Evolutionary conservation across 2,888 invertebrate species (phyloP), one percentile per base, ranked within the genome.

Genomic region (Meteorus cinctellus): DNA sequence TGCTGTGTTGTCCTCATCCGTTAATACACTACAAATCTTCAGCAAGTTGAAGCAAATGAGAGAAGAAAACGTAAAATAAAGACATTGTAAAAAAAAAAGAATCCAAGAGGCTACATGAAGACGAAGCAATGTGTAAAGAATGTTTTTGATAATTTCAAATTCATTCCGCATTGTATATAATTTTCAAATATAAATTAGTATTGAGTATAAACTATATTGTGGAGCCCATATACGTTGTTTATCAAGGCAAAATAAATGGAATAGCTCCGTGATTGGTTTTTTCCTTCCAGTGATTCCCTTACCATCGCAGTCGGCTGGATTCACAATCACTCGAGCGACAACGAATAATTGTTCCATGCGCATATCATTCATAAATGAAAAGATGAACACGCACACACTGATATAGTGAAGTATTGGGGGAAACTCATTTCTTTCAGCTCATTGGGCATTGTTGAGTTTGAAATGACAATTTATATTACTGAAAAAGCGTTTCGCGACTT

Each of bases 161-260:
- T 27, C 66, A 66, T 70, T 51, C 60, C 41, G 55, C 76, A 62
- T 68, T 76, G 71, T 73, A 36, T 41, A 69, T 45, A 41, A 41
- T 41, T 41, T 67, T 75, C 75, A 66, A 67, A 65, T 79, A 79
- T 75, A 77, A 78, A 79, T 75, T 79, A 79, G 75, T 63, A 65
- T 76, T 68, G 63, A 67, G 68, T 79, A 79, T 76, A 78, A 79
- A 79, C 79, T 74, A 72, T 74, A 16, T 70, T 65, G 76, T 2
- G 19, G 19, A 19, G n/a, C n/a, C 65, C 65, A 24, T 34, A 31
- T 31, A 31, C 1, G 29, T 63, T 29, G 14, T 62, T 29, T 70
- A 67, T 67, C 72, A 77, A 72, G 69, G 72, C 72, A 77, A 70
- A 76, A 76, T 70, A 77, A 77, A 74, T 72, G 77, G 69, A 72